Percentiles rank a stretch among this genome's conserved stretches.
Evolutionary conservation across 2,113 vertebrate genomes (phyloP).

Genomic region (Eira barbara): DNA sequence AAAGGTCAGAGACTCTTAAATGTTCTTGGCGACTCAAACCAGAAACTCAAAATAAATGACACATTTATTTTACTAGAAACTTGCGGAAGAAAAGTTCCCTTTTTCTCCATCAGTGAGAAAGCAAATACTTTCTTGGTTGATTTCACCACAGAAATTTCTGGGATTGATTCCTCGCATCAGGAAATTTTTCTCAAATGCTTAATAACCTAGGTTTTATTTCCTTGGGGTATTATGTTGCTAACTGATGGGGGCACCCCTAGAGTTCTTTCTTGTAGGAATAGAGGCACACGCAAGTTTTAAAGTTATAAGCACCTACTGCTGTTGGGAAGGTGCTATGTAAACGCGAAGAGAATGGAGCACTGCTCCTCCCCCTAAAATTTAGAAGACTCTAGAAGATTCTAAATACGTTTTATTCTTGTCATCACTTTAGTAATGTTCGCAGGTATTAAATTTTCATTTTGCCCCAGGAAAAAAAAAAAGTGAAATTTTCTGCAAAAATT

Average conservation of each 20-base stretch:
- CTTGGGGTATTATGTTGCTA: slow-evolving; percentile 48
- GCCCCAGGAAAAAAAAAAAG: background rate
- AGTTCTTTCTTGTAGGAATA: background rate
- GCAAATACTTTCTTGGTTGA: slow-evolving; percentile 22
- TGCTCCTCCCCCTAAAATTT: background rate
- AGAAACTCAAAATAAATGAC: background rate
- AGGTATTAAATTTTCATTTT: slow-evolving; percentile 72
- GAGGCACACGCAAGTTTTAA: background rate
- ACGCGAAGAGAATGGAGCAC: background rate
- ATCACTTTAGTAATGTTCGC: slow-evolving; percentile 59
- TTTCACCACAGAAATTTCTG: slow-evolving; percentile 5
- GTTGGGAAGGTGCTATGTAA: background rate
- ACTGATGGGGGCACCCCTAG: background rate
- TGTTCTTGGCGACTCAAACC: background rate
- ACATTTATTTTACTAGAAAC: background rate
- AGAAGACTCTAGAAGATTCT: slow-evolving; percentile 38
- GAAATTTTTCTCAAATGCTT: slow-evolving; percentile 44
- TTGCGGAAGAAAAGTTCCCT: background rate
- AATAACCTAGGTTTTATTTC: slow-evolving; percentile 44
- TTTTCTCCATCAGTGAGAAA: background rate
- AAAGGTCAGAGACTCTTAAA: background rate
- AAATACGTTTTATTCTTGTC: slow-evolving; percentile 62
- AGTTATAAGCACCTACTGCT: slow-evolving; percentile 23
- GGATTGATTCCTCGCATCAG: background rate
- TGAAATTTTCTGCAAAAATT: slow-evolving; percentile 67